Base-by-base conservation (phyloP, 2,113 vertebrate species). In the Cyprinodon brontotheroides region DNA sequence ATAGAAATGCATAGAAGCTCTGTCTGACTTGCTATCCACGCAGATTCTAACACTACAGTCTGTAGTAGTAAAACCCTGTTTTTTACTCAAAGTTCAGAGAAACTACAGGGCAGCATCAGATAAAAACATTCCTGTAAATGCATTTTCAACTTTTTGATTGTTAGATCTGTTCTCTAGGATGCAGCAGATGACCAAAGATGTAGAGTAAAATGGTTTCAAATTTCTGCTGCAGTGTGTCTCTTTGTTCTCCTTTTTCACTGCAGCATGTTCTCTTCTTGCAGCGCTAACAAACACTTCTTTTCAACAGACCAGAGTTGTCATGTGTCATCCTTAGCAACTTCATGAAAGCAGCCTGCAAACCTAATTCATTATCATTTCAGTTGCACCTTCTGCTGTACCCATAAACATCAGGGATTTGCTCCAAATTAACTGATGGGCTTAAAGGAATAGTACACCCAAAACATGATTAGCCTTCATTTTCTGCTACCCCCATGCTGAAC, bases 141-240 rank as follows among this genome's bases (percentile, higher is more conserved):
- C 72, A 67, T 61, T 61, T 29, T 9, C 61, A 40, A 6, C 65
- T 29, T n/a, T 83, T 68, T 64, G 40, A 29, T 65, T 72, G 15
- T 45, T 47, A 70, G 69, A 53, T 45, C 75, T 70, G 70, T 41
- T 66, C 40, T 70, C 70, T 77, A 17, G 40, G 48, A 63, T 75
- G 68, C 61, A 77, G 12, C 73, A 47, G 11, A 64, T 77, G n/a
- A 43, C 68, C 69, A 10, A 1, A 29, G 79, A 40, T 76, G 48
- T 70, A 78, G 45, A 69, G 47, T 68, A 71, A 81, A 78, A 76
- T 66, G 77, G 89, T 91, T 88, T 91, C 83, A 83, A 71, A 80
- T 91, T 90, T 89, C 89, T 84, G 20, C 89, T 91, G 91, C 89
- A 91, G 81, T 88, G 65, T 77, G 72, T 68, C 9, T 53, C 60